A percentile compares a stretch with the other conserved stretches of the same genome.
Conservation (phyloP, 2,888 invertebrate genomes). For the Apodemia zela region DNA sequence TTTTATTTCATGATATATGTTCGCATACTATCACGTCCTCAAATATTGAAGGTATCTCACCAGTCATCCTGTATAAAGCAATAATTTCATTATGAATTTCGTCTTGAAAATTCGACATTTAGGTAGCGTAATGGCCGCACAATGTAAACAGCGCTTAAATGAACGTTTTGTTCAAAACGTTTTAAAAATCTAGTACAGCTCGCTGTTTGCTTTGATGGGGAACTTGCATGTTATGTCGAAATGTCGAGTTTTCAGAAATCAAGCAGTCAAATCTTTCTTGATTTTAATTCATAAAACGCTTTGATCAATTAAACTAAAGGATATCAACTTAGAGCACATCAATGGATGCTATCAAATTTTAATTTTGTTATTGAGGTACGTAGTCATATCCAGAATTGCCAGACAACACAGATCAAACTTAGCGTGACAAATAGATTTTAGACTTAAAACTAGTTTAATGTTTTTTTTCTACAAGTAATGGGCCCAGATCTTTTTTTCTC, state of each 20-base stretch:
- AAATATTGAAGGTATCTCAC: too few species aligned
- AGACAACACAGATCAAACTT: too few species aligned
- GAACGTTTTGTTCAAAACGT: neutral
- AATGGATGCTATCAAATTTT: neutral
- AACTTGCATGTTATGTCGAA: neutral
- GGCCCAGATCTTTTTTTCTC: too few species aligned
- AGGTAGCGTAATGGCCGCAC: neutral
- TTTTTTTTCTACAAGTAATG: too few species aligned
- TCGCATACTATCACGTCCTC: too few species aligned
- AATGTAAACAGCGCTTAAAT: neutral
- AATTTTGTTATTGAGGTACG: neutral
- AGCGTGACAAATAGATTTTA: too few species aligned
- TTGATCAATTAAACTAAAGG: constrained; percentile 8
- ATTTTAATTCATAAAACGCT: neutral
- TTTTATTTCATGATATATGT: too few species aligned
- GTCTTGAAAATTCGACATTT: neutral
- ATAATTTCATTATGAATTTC: too few species aligned
- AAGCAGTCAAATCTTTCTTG: neutral
- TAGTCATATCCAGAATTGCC: too few species aligned
- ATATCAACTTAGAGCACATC: neutral
- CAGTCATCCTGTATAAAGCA: too few species aligned
- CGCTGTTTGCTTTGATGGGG: neutral
- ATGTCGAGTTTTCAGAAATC: neutral
- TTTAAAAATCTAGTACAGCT: neutral
- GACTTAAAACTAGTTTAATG: too few species aligned